These are phyloP conservation scores for Acleris emargana DNA, from an alignment of 2,888 invertebrate species.

Conservation along the genomic window DNA sequence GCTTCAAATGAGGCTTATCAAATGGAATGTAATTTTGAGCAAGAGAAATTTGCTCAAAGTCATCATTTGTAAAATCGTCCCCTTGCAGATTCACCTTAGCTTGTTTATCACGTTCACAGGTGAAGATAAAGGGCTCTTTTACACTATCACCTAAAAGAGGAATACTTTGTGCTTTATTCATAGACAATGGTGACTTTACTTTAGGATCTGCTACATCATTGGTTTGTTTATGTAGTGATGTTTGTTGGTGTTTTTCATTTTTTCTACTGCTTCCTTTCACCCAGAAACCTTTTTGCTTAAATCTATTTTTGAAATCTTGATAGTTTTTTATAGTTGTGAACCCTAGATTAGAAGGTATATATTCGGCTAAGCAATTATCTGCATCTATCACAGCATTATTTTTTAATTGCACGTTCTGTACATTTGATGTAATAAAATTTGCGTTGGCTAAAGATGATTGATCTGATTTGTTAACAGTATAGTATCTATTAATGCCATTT, in stretches of 20 bases:
- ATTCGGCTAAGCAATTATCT: conserved; percentile 72
- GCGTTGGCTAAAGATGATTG: conserved; percentile 69
- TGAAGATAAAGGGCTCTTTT: not conserved
- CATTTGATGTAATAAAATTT: conserved; percentile 70
- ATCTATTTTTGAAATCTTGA: conserved; percentile 76
- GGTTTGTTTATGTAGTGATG: conserved; percentile 37
- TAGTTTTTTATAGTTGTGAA: conserved; percentile 74
- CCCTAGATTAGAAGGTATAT: conserved; percentile 75
- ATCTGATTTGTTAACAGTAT: conserved; percentile 60
- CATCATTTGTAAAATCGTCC: conserved; percentile 58
- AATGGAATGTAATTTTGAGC: conserved; percentile 55
- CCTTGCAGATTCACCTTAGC: conserved; percentile 26
- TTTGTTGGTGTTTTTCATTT: conserved; percentile 49
- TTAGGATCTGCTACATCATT: conserved; percentile 5
- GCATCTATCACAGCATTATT: conserved; percentile 52
- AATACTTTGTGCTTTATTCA: conserved; percentile 3
- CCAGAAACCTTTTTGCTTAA: conserved; percentile 74
- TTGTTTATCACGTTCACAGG: conserved; percentile 22
- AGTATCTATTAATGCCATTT: conserved; percentile 62
- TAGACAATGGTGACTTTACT: conserved; percentile 9
- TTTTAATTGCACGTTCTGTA: conserved; percentile 67
- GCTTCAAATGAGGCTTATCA: conserved; percentile 48
- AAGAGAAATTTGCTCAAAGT: conserved; percentile 47
- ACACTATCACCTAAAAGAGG: conserved; percentile 21
- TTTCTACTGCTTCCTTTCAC: conserved; percentile 72